Evolutionary conservation across 35 echinoderm and acorn worm genomes (phyloP).

Genomic region (Lytechinus pictus): DNA sequence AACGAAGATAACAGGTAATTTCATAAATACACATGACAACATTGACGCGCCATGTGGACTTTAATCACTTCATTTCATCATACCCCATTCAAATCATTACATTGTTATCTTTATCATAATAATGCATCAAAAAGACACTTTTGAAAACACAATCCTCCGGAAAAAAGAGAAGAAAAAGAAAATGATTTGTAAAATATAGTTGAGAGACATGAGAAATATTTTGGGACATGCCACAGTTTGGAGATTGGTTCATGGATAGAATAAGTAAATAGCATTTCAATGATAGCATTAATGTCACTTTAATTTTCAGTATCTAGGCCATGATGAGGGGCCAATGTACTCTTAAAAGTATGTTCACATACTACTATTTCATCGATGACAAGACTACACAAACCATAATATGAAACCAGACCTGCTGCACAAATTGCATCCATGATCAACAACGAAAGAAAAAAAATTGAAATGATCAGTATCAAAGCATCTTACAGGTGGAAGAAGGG

Average conservation of each 20-base stretch:
- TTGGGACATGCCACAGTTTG: background rate
- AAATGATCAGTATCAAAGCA: background rate
- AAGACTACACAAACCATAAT: background rate
- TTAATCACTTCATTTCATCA: background rate
- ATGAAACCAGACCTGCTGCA: background rate
- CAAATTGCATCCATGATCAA: background rate
- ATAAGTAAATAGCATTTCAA: too few relatives aligned
- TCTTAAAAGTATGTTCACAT: background rate
- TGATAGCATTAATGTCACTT: too few relatives aligned
- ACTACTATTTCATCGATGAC: background rate
- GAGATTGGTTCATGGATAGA: too few relatives aligned
- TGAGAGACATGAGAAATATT: background rate
- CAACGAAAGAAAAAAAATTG: background rate
- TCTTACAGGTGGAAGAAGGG: background rate
- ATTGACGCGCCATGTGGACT: background rate
- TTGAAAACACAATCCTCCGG: background rate
- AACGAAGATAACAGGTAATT: background rate
- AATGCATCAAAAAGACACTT: background rate
- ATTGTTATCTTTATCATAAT: background rate
- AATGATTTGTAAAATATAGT: background rate
- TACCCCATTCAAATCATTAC: background rate
- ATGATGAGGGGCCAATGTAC: background rate
- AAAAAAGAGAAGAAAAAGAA: background rate
- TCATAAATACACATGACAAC: slow-evolving; percentile 35
- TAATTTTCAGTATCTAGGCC: too few relatives aligned